phyloP scores from a whole-genome alignment of 2,888 invertebrate genomes.

The Trichacis sp. region DNA sequence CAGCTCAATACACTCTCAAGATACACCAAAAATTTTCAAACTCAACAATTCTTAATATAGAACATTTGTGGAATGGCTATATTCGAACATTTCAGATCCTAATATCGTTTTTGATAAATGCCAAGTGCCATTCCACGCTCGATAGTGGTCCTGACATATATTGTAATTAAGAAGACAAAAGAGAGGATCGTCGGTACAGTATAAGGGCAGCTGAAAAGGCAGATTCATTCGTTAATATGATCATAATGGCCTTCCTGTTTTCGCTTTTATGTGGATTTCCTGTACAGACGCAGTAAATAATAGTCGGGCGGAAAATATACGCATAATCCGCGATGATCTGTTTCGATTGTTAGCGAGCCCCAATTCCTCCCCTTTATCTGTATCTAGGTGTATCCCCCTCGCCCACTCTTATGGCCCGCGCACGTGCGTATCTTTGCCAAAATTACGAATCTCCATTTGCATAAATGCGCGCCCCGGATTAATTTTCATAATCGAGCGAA shows the following conservation, averaged over 20 bases:
- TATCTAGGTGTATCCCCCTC: neutral
- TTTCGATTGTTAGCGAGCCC: conserved; percentile 16
- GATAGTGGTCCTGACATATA: conserved; percentile 31
- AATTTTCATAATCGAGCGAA: conserved; percentile 10
- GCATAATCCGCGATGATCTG: conserved; percentile 37
- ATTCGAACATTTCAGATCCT: conserved; percentile 8
- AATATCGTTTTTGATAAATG: conserved; percentile 8
- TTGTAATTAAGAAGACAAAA: conserved; percentile 34
- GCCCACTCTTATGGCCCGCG: neutral
- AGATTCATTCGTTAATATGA: conserved; percentile 52
- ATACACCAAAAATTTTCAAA: too few species aligned
- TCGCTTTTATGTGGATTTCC: conserved; percentile 44
- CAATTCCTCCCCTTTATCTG: conserved; percentile 7
- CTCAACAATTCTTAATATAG: too few species aligned
- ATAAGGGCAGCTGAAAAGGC: conserved; percentile 29
- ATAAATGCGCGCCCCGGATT: conserved; percentile 11
- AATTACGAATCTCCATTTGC: conserved; percentile 18
- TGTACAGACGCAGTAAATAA: conserved; percentile 47
- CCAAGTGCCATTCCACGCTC: conserved; percentile 12
- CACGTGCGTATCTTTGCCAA: conserved; percentile 8
- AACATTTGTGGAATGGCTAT: too few species aligned
- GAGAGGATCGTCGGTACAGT: conserved; percentile 16
- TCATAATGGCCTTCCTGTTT: conserved; percentile 48
- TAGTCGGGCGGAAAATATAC: conserved; percentile 43
- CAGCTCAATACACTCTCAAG: too few species aligned